phyloP scores from a whole-genome alignment of 2,888 invertebrate genomes.

The Lissonota sp. region DNA sequence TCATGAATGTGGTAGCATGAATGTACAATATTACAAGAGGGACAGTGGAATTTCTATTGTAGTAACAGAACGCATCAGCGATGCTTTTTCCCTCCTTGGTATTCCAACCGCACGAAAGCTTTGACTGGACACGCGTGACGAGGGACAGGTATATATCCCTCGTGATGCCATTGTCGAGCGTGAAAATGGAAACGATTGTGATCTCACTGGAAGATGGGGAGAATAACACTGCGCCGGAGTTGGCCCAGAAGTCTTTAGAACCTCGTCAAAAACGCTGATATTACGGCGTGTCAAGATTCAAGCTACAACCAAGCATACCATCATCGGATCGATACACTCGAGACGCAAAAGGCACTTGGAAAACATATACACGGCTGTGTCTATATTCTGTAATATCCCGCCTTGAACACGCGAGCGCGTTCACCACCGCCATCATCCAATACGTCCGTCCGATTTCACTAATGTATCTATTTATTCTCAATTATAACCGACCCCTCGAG shows the following conservation, averaged over 20 bases:
- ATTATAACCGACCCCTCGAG: slow-evolving; percentile 71
- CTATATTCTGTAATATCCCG: slow-evolving; percentile 22
- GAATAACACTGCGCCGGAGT: no score
- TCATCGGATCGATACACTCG: slow-evolving; percentile 18
- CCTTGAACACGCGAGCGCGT: background rate
- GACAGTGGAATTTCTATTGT: no score
- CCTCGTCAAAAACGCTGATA: no score
- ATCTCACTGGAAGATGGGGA: slow-evolving; percentile 11
- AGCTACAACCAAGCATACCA: background rate
- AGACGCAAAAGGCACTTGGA: slow-evolving; percentile 3
- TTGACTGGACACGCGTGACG: slow-evolving; percentile 13
- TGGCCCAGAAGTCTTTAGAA: no score
- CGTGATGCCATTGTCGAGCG: slow-evolving; percentile 42
- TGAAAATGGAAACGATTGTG: slow-evolving; percentile 41
- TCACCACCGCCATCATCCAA: slow-evolving; percentile 26
- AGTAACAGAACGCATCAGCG: no score
- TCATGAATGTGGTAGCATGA: no score
- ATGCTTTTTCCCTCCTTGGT: no score
- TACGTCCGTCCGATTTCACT: slow-evolving; percentile 53
- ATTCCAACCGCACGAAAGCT: no score
- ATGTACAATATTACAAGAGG: no score
- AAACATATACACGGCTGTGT: background rate
- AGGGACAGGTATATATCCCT: slow-evolving; percentile 31
- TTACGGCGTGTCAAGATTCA: no score
- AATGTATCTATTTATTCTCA: slow-evolving; percentile 77